Base-by-base conservation (phyloP, 1,140 invertebrate genomes). In the Dysdera silvatica region DNA sequence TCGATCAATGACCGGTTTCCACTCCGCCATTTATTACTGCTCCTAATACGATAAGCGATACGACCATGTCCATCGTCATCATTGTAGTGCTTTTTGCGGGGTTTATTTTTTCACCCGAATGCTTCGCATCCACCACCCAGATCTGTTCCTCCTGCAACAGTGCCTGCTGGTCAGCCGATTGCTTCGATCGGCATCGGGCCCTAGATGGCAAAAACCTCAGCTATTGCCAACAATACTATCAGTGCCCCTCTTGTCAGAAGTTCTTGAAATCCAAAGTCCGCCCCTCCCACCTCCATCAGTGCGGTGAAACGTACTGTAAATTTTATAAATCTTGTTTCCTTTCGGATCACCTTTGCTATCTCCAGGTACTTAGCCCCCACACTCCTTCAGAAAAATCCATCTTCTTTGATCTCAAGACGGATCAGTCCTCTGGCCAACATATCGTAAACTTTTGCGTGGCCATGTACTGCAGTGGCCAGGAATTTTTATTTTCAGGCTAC, bases 371-470 rank as follows among this genome's bases (percentile, higher is more conserved):
- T 6, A 20, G 31, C 2, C 16, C 54, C 10, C 31, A 52, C 16
- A 5, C 3, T 7, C 14, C 23, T 4, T 29, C 4, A 20, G 49
- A 10, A n/a, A n/a, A 52, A 4, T 29, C 45, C 10, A 4, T 56
- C 2, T 56, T 56, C 37, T 56, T 43, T n/a, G 54, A 56, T 23
- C 45, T 56, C 32, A 28, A 56, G 45, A 56, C 40, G 2, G 37
- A 56, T 26, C 54, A 56, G 32, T 5, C 6, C 2, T 8, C 12
- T 3, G 37, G 37, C 4, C 37, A 56, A 29, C 24, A 43, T 29
- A 14, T 24, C 18, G 54, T 43, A 12, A 56, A 43, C 32, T 56
- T 56, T 29, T 24, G 14, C 18, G 54, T 56, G 0, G 54, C 37
- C 7, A 24, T 43, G 20, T 56, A 56, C 23, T n/a, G 14, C 16